Evolutionary conservation across 2,113 vertebrate species (phyloP), one percentile per base, ranked within the genome.

Genomic region (Furnarius figulus): DNA sequence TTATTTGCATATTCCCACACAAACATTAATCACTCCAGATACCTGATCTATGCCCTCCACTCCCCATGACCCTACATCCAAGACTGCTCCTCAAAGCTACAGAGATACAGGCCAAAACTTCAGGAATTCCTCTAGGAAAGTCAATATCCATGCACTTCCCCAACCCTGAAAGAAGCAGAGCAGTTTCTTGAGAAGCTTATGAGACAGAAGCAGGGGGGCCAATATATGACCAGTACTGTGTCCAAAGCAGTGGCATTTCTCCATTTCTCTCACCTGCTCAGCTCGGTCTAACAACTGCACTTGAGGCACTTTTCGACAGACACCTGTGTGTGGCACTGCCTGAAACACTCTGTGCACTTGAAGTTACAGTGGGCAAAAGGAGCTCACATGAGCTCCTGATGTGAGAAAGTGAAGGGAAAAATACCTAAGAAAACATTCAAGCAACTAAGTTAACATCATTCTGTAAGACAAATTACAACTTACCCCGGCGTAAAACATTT

Each of bases 401-500:
- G 30, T 39, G 52, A 90, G 22, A 80, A 77, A 61, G 44, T 14
- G 39, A 74, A 47, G 44, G 16, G 20, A 40, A 73, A 89, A 15
- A 27, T 21, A 59, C 59, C 47, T n/a, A 73, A 40, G 40, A 76
- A 42, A 59, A n/a, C 25, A 91, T 68, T 72, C 10, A 35, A 87
- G 21, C 16, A 53, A 63, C 30, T 72, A 53, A 71, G 21, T 27
- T 59, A 37, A 23, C 30, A 68, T n/a, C 3, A 80, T 92, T 89
- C 58, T n/a, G 7, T 63, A 50, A 90, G 27, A 91, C 1, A 4
- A 87, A 86, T 58, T n/a, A 23, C 30, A 83, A 98, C 99, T 99
- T 95, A 99, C 99, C 98, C 99, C 99, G 46, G 99, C 99, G 93
- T 99, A 99, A 98, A 99, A 99, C 99, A 99, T 99, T 98, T 99